Evolutionary conservation across 2,888 invertebrate species (phyloP), one percentile per base, ranked within the genome.

Genomic region (Caenorhabditis sp.): DNA sequence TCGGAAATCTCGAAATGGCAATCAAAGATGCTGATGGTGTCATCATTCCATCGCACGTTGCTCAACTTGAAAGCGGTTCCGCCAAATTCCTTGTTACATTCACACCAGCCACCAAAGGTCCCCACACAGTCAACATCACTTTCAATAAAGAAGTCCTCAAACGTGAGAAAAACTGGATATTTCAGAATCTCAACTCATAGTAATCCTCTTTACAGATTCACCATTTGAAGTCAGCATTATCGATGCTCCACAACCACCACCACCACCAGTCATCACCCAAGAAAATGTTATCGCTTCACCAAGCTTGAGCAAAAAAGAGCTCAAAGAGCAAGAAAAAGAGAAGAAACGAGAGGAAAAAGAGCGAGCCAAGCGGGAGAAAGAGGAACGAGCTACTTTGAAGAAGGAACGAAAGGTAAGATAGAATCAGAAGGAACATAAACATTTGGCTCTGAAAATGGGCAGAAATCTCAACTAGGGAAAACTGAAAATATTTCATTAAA

Each of bases 81-180:
- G 89, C 90, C 62, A 86, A 85, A 63, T 99, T 97, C 90, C 93
- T 95, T 77, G 97, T 97, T 70, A 95, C 95, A 84, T 99, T 97
- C 89, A 93, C 95, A 77, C 97, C 97, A 62, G 93, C 94, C 36
- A 94, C 95, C 89, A 92, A 94, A 43, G 94, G 94, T 88, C 93
- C 95, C 88, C 97, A 97, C 90, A 92, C 94, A 72, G 94, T 97
- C 84, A 95, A 95, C 90, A 96, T 99, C 75, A 95, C 95, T 70
- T 99, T 99, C 90, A 99, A 97, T 90, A 95, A 95, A 90, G 92
- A 93, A 88, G 91, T 90, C 83, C 90, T 88, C 53, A 83, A 80
- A 66, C 68, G 85, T 86, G n/a, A n/a, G n/a, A n/a, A n/a, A n/a
- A n/a, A n/a, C n/a, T n/a, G n/a, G n/a, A n/a, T n/a, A n/a, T n/a